Conservation (phyloP, 2,888 invertebrate genomes). For the Rhyacophila evoluta region DNA sequence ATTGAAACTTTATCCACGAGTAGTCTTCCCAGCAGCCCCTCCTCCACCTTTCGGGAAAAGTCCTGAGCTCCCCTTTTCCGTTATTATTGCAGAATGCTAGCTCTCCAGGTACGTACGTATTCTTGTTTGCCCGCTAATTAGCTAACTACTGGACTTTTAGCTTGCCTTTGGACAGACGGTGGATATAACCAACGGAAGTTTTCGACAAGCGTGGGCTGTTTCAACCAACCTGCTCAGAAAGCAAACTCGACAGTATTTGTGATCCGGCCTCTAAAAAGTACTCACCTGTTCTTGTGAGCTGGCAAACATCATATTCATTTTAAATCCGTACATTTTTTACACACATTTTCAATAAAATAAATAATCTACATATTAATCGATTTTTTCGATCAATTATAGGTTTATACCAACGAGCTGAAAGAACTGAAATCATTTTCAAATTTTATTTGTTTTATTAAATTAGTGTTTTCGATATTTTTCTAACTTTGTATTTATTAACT, state of each 20-base stretch:
- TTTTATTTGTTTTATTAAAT: too few species aligned
- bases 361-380: too few species aligned
- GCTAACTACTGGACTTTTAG: conserved; percentile 31
- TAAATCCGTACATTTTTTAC: too few species aligned
- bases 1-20: conserved; percentile 31
- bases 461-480: too few species aligned
- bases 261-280: neutral
- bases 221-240: conserved; percentile 18
- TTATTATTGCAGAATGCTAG: conserved; percentile 36
- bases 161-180: conserved; percentile 34
- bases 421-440: too few species aligned
- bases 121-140: conserved; percentile 50
- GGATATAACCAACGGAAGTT: conserved; percentile 32
- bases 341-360: too few species aligned
- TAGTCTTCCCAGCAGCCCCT: neutral
- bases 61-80: conserved; percentile 13
- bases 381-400: too few species aligned
- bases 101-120: conserved; percentile 23
- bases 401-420: too few species aligned
- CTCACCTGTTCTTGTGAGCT: neutral
- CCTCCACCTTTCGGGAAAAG: neutral
- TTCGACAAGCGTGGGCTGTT: conserved; percentile 28
- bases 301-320: neutral
- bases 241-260: conserved; percentile 25
- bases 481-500: too few species aligned